Evolutionary conservation across 2,113 vertebrate species (phyloP).

Genomic region (Ahaetulla prasina): DNA sequence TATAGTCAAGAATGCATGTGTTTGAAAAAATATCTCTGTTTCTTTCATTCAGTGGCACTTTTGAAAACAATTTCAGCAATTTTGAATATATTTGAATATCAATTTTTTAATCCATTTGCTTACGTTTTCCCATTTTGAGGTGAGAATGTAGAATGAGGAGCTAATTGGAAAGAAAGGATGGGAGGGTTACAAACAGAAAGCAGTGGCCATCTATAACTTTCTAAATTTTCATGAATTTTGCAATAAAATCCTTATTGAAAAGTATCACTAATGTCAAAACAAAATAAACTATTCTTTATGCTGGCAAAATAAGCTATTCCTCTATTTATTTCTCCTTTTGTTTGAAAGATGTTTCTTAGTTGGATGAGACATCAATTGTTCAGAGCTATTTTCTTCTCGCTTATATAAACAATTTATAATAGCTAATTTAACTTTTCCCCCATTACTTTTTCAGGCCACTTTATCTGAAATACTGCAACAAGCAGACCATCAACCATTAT

Average conservation of each 20-base stretch:
- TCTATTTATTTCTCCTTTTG: neutral
- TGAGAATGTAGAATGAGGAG: neutral
- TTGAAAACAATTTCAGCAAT: neutral
- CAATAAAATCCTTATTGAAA: neutral
- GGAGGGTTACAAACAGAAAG: neutral
- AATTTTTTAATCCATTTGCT: neutral
- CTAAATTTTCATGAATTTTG: neutral
- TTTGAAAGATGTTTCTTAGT: neutral
- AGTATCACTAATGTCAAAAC: neutral
- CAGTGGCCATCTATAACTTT: neutral
- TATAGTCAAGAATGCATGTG: neutral
- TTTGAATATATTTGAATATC: neutral
- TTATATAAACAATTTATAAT: neutral
- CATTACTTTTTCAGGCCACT: neutral
- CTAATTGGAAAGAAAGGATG: neutral
- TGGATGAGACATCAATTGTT: neutral
- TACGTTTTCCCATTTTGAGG: neutral
- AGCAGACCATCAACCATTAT: neutral
- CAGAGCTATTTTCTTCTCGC: neutral
- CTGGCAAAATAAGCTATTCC: neutral
- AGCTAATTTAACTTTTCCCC: neutral
- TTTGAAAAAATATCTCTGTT: neutral
- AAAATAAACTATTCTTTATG: neutral
- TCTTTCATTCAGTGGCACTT: neutral
- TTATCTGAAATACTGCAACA: neutral